Conservation (phyloP, 2,888 invertebrate species). For the Muschampia plurimacula region DNA sequence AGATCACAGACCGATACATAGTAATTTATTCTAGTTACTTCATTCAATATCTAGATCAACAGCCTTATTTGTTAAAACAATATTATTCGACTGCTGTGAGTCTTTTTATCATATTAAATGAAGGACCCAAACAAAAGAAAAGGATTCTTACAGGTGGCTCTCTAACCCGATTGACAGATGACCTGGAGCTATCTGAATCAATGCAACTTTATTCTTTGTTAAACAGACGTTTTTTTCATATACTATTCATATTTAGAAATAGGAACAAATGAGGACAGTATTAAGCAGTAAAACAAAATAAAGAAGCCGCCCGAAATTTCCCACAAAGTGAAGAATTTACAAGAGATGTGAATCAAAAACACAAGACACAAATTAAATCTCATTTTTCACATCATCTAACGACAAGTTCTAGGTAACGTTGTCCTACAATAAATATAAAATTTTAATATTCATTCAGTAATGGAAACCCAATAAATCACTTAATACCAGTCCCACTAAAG, state of each 20-base stretch:
- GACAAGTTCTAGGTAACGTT: neutral
- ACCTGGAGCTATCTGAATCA: too few relatives aligned
- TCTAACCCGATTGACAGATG: too few relatives aligned
- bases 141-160: too few relatives aligned
- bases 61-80: neutral
- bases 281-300: too few relatives aligned
- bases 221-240: too few relatives aligned
- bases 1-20: conserved; percentile 24
- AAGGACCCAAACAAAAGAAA: too few relatives aligned
- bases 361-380: neutral
- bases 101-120: too few relatives aligned
- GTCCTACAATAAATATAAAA: conserved; percentile 18
- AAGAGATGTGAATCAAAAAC: neutral
- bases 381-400: neutral
- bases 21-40: conserved; percentile 33
- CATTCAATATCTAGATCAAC: conserved; percentile 19
- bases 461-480: conserved; percentile 18
- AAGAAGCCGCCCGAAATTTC: too few relatives aligned
- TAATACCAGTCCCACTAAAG: conserved; percentile 18
- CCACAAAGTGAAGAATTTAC: neutral
- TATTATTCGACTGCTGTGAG: neutral
- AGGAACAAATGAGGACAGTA: too few relatives aligned
- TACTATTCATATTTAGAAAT: too few relatives aligned
- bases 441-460: conserved; percentile 27
- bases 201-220: too few relatives aligned